Evolutionary conservation across 2,113 vertebrate species (phyloP), one percentile per base, ranked within the genome.

Genomic region (Lates calcarifer): DNA sequence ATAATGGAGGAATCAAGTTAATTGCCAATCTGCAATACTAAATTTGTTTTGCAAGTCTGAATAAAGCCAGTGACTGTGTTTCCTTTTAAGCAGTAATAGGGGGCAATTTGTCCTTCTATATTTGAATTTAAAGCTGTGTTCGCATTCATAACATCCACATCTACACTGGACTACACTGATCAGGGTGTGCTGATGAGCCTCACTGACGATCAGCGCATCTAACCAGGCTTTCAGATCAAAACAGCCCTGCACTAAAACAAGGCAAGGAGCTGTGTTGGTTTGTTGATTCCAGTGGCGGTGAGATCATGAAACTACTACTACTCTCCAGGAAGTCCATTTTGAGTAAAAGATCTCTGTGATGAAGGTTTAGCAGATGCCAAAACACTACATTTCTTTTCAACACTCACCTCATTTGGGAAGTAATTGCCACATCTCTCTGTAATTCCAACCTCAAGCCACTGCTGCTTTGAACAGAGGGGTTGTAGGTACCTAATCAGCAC

Each of bases 21-120:
- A 83, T 39, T 70, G 28, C 35, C 26, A 55, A 35, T 53, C 28
- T n/a, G n/a, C n/a, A n/a, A 37, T 8, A 17, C 22, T 41, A 10
- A 56, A 60, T 63, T 56, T n/a, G n/a, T 64, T 82, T 49, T 24
- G n/a, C 31, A 3, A 22, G n/a, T 64, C n/a, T 37, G 58, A 6
- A 26, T 22, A 33, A 45, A 26, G 67, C 9, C 37, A 47, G 62
- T 55, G 17, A 18, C 31, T 53, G 26, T 29, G 9, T 47, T 64
- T 64, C 31, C 26, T 51, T 41, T 66, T 28, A 31, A 65, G 24
- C 14, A 22, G 14, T 20, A 58, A 14, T 2, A 63, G 29, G 47
- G 12, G 13, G 9, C 2, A 28, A 37, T 49, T 57, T 63, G 13
- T 37, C 51, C 24, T 14, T 63, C 9, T 37, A 37, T 37, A 10